Base-by-base conservation (phyloP, 2,797 vertebrate species). In the Coccyzus lansbergi region DNA sequence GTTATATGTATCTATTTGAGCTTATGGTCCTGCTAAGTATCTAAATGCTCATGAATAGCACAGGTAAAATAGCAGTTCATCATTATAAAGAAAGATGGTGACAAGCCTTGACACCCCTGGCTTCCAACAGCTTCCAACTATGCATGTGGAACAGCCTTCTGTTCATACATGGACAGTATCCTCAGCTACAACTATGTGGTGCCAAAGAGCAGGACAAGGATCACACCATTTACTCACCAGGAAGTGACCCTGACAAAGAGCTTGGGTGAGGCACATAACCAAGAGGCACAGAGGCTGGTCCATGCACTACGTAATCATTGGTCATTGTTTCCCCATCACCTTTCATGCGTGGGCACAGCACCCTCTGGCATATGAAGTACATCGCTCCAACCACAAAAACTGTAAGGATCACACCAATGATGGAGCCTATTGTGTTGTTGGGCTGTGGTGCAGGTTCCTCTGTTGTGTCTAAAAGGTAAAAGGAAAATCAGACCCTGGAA, bases 311-410 rank as follows among this genome's bases (percentile, higher is more conserved):
- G 0, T 99, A 99, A 95, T 99, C 99, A 3, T 99, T 99, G 94
- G 99, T 98, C 97, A 99, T 99, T 7, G 99, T 99, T 96, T 99
- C 99, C 2, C 98, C 98, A 17, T 99, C 99, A 5, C 99, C 99
- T 93, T 99, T 99, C 99, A 99, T 99, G 95, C 99, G 99, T 4
- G 99, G 99, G 93, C 99, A 99, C 87, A 99, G 97, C 77, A 99
- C 98, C 5, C 99, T 98, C 98, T 99, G 99, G 86, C 99, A 99
- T 93, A 99, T 98, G 7, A 99, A 99, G 92, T 99, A 99, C 92
- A 99, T 98, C 1, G 98, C 99, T 46, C 98, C 99, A 72, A 99
- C 99, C 79, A 99, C 98, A 64, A 99, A 99, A 63, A 99, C 97
- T 2, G 98, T 98, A 70, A 99, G 98, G 92, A 99, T 98, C 36